These are phyloP conservation scores for Drosophila neotestacea DNA, from an alignment of 2,888 invertebrate species.

Conservation along the genomic window DNA sequence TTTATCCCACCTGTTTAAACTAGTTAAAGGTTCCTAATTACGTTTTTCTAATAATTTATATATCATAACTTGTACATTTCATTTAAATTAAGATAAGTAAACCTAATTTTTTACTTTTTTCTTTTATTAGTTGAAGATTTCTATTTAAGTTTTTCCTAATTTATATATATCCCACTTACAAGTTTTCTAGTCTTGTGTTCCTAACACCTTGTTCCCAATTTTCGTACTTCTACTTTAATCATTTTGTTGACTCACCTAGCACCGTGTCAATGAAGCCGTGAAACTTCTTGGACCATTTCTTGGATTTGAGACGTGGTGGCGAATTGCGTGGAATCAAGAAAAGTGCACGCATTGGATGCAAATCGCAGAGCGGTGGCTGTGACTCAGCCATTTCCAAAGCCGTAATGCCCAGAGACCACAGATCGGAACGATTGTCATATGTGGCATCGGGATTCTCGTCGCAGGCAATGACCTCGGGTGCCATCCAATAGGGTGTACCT, in stretches of 20 bases:
- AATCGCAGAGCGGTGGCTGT: conserved; percentile 99
- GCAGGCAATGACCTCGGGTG: conserved; percentile 99
- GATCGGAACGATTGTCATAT: conserved; percentile 98
- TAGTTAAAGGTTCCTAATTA: no score
- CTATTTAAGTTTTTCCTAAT: no score
- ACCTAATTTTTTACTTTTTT: no score
- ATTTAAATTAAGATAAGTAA: no score
- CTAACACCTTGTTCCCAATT: no score
- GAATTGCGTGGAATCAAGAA: conserved; percentile 99
- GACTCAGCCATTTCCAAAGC: conserved; percentile 99
- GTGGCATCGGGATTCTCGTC: conserved; percentile 99
- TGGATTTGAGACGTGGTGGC: conserved; percentile 98
- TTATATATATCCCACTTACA: no score
- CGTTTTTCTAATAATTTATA: no score
- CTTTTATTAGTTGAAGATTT: no score
- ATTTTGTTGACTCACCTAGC: conserved; percentile 86
- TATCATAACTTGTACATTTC: no score
- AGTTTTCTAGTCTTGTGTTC: no score
- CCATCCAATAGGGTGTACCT: conserved; percentile 99
- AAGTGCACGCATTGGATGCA: conserved; percentile 99
- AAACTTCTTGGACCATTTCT: conserved; percentile 99
- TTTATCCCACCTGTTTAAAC: no score
- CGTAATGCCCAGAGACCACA: conserved; percentile 97
- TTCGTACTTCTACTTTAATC: no score
- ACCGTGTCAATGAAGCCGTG: conserved; percentile 99